These are phyloP conservation scores for Danionella dracula DNA, from an alignment of 2,797 vertebrate genomes.

Conservation along the genomic window DNA sequence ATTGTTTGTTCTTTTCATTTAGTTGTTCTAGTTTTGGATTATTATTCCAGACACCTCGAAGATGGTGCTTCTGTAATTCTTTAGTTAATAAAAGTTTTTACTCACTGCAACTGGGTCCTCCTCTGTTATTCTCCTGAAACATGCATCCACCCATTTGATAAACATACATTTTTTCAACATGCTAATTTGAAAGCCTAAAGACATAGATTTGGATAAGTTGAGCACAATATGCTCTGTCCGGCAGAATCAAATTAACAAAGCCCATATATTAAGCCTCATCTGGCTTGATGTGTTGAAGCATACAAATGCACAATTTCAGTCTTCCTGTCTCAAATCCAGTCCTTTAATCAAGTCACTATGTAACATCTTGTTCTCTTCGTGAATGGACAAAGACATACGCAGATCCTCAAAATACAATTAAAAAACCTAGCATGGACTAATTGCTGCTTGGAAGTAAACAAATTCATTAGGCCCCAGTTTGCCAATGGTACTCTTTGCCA, in stretches of 20 bases:
- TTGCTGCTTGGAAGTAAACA: slow-evolving; percentile 17
- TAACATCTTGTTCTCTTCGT: slow-evolving; percentile 22
- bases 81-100: too few species aligned
- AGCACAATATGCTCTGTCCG: slow-evolving; percentile 14
- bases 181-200: slow-evolving; percentile 1
- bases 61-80: too few species aligned
- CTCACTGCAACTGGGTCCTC: too few species aligned
- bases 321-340: background rate
- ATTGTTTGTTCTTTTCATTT: too few species aligned
- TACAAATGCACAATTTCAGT: slow-evolving; percentile 21
- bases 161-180: background rate
- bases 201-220: background rate
- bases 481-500: background rate
- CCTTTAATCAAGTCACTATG: slow-evolving; percentile 7
- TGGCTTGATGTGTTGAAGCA: slow-evolving; percentile 13
- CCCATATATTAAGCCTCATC: slow-evolving; percentile 18
- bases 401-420: slow-evolving; percentile 10
- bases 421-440: slow-evolving; percentile 10
- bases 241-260: slow-evolving; percentile 13
- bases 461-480: slow-evolving; percentile 21
- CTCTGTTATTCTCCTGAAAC: too few species aligned
- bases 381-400: slow-evolving; percentile 1
- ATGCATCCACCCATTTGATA: too few species aligned
- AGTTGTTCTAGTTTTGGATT: too few species aligned
- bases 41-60: too few species aligned